Conservation (phyloP, 92 coral and sea anemone genomes). For the Scolanthus callimorphus region DNA sequence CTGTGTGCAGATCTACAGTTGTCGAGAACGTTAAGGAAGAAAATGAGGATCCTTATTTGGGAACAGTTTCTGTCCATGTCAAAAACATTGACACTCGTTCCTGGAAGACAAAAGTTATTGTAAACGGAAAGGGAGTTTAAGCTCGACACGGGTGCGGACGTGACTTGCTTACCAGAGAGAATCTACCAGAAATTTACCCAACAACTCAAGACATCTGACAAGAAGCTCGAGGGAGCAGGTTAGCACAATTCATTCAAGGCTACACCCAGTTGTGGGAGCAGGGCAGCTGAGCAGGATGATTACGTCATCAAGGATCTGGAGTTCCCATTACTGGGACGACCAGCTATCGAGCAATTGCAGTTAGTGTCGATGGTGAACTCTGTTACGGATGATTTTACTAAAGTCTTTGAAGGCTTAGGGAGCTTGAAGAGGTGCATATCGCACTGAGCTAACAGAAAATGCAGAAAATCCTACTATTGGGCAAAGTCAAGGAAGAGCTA, state of each 20-base stretch:
- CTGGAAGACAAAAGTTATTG: neutral
- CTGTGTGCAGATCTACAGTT: conserved; percentile 8
- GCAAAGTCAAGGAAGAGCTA: conserved; percentile 25
- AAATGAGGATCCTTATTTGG: conserved; percentile 4
- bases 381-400: conserved; percentile 4
- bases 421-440: conserved; percentile 6
- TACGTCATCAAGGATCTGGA: neutral
- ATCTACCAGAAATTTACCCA: conserved; percentile 8
- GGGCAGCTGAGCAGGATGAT: neutral
- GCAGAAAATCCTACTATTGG: conserved; percentile 13
- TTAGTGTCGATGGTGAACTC: conserved; percentile 1
- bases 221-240: neutral
- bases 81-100: neutral
- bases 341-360: neutral
- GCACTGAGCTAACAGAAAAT: conserved; percentile 8
- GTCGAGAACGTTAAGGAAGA: conserved; percentile 3
- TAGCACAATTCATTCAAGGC: conserved; percentile 2
- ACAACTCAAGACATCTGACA: neutral
- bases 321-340: neutral
- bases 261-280: neutral
- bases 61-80: conserved; percentile 1
- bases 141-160: conserved; percentile 53
- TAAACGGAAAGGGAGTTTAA: conserved; percentile 20
- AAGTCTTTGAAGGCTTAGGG: conserved; percentile 5
- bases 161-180: conserved; percentile 45